Percentiles rank a stretch among this genome's conserved stretches.
These are phyloP conservation scores for Prolemur simus DNA, from an alignment of 2,113 vertebrate species.

Conservation along the genomic window DNA sequence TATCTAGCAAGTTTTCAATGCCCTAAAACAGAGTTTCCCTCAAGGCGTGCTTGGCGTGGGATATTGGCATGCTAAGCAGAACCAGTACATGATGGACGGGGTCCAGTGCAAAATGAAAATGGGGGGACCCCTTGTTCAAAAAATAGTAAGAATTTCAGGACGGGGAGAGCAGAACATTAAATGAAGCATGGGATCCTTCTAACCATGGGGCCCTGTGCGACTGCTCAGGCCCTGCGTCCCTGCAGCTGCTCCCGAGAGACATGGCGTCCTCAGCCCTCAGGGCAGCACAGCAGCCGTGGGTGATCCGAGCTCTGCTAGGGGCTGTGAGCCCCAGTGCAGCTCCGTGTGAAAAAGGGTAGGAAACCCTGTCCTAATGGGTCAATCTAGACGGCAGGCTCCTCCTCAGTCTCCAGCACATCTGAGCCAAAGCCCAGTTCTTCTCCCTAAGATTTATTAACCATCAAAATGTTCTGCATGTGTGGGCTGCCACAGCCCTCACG, in stretches of 20 bases:
- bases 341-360: neutral
- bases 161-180: neutral
- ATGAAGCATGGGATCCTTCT: neutral
- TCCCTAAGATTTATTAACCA: constrained; percentile 20
- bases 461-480: neutral
- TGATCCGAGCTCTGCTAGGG: neutral
- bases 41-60: neutral
- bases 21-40: neutral
- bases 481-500: constrained; percentile 3
- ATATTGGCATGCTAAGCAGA: neutral
- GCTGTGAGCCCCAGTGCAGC: neutral
- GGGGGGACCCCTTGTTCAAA: neutral
- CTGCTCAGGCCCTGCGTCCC: neutral
- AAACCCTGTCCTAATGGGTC: neutral
- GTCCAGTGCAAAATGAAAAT: neutral
- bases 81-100: neutral
- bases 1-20: neutral
- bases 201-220: neutral
- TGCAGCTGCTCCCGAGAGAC: neutral
- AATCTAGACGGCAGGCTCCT: neutral
- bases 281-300: accelerated
- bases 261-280: accelerated
- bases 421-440: neutral
- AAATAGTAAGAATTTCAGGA: neutral
- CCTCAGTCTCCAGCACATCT: neutral